phyloP scores from a whole-genome alignment of 2,888 invertebrate genomes.

The Cantharis rufa region DNA sequence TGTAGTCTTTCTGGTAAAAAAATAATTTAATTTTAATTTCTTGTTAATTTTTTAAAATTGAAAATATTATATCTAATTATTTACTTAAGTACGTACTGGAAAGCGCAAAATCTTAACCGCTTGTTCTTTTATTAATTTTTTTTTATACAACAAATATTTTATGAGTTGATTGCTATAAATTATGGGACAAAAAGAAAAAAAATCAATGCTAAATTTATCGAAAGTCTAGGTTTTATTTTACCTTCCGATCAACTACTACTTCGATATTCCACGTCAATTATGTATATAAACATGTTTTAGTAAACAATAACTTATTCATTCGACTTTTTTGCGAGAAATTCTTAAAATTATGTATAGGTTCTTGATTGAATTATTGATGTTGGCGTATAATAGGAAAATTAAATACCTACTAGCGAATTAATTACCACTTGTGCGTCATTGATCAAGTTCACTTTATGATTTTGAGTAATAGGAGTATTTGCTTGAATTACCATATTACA shows the following conservation, averaged over 20 bases:
- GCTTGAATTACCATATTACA: not conserved
- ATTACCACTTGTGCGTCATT: not conserved
- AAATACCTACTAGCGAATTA: not conserved
- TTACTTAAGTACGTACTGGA: no score
- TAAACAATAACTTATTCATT: not conserved
- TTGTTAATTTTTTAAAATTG: no score
- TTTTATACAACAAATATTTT: no score
- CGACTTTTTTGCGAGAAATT: not conserved
- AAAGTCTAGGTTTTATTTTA: no score
- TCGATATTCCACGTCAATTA: not conserved
- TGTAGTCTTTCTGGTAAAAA: no score
- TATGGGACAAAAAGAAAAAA: no score
- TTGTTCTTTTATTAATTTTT: no score
- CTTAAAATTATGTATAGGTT: not conserved
- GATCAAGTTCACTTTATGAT: not conserved
- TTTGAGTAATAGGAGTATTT: not conserved
- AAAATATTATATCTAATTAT: no score
- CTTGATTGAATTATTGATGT: not conserved
- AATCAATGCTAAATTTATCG: no score
- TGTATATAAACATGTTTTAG: not conserved
- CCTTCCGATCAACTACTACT: not conserved
- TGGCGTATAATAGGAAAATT: not conserved
- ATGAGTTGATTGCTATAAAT: no score
- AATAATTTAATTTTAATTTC: no score
- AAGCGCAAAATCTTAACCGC: no score